These are phyloP conservation scores for Gnatocerus cornutus DNA, from an alignment of 2,888 invertebrate species.

Conservation along the genomic window DNA sequence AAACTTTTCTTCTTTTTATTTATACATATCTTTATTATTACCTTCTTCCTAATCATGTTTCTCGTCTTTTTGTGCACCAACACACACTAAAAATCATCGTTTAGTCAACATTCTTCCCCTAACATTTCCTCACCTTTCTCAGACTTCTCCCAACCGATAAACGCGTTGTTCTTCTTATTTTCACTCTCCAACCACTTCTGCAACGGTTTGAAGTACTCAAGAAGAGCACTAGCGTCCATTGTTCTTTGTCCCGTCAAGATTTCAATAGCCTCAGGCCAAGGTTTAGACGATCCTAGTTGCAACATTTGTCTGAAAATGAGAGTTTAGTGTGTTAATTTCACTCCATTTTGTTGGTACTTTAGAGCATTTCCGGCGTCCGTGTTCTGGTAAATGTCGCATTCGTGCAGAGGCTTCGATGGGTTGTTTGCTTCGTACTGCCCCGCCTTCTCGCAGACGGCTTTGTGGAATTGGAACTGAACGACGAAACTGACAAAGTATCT, in stretches of 20 bases:
- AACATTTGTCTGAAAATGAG: slow-evolving; percentile 76
- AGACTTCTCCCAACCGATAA: slow-evolving; percentile 76
- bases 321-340: background rate
- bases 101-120: no score
- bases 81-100: no score
- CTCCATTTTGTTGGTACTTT: background rate
- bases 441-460: slow-evolving; percentile 74
- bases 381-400: slow-evolving; percentile 90
- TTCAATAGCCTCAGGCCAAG: slow-evolving; percentile 92
- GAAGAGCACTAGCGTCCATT: slow-evolving; percentile 84
- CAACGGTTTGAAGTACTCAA: slow-evolving; percentile 88
- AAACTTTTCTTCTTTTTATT: no score
- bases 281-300: slow-evolving; percentile 81
- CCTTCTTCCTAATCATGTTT: no score
- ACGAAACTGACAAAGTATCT: slow-evolving; percentile 85
- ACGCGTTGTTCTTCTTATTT: slow-evolving; percentile 80
- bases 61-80: no score
- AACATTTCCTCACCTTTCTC: slow-evolving; percentile 53
- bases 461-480: slow-evolving; percentile 85
- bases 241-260: slow-evolving; percentile 83
- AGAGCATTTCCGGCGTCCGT: slow-evolving; percentile 52
- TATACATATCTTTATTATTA: no score
- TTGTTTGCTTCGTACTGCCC: slow-evolving; percentile 84
- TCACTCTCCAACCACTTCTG: slow-evolving; percentile 83
- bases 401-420: slow-evolving; percentile 80